Base-by-base conservation (phyloP, 1,140 invertebrate species). In the Ridgeia piscesae region DNA sequence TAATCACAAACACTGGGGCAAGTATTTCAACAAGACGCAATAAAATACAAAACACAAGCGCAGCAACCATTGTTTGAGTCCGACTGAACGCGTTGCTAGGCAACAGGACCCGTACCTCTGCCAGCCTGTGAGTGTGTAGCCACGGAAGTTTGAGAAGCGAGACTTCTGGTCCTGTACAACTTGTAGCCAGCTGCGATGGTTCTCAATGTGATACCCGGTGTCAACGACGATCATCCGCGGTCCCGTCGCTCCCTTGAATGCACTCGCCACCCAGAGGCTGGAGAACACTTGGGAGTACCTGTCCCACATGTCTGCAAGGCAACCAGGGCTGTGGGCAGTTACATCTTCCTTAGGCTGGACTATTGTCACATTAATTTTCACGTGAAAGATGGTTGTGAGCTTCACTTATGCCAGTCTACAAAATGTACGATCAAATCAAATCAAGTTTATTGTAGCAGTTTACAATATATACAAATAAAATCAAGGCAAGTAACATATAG, bases 211-310 rank as follows among this genome's bases (percentile, higher is more conserved):
- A 91, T 97, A 96, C 77, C 96, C 96, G 98, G 93, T 93, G 34
- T 92, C 92, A 4, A 92, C 92, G 48, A 92, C 92, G 58, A 91
- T 48, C 92, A 91, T 92, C 21, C 92, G 88, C n/a, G 92, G 91
- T 34, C 95, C 95, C 90, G 95, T 96, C 11, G 95, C 95, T n/a
- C 96, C 98, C 96, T 99, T 99, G 94, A 98, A 99, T 0, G 98
- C 98, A 92, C 97, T 97, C 4, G 98, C 98, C n/a, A 97, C 97
- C 99, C 99, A 99, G n/a, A 99, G 97, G 35, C 97, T 97, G 0
- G 97, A 97, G 95, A 99, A 99, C 1, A 98, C 96, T 91, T 97
- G 96, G 0, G 97, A 97, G 94, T 98, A 99, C 89, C 97, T 98
- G 91, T 98, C 97, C 96, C 96, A 97, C 42, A 96, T 94, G 94